These are phyloP conservation scores for Vicugna pacos DNA, from an alignment of 2,113 vertebrate species.

Conservation along the genomic window DNA sequence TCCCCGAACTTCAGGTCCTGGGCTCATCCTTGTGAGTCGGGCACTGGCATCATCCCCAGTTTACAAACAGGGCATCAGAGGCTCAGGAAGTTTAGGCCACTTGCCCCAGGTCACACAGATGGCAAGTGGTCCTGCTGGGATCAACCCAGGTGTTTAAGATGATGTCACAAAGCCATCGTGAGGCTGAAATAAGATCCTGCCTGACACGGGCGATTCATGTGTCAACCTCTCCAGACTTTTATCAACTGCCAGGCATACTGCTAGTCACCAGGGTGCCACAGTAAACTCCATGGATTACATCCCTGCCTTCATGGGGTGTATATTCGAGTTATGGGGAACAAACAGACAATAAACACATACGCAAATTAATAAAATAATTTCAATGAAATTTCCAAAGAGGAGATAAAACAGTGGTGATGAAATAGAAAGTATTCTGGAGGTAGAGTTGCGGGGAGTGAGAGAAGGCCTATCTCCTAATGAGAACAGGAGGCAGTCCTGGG, in stretches of 20 bases:
- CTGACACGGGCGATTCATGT: background rate
- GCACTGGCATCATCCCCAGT: background rate
- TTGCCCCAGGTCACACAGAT: background rate
- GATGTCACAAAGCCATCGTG: background rate
- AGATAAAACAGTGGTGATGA: background rate
- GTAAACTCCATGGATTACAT: background rate
- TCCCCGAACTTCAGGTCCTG: background rate
- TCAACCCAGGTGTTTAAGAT: background rate
- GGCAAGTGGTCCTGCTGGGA: background rate
- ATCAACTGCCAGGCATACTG: background rate
- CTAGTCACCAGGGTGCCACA: background rate
- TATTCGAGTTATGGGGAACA: background rate
- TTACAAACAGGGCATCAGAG: background rate
- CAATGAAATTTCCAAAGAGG: background rate
- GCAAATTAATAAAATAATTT: background rate
- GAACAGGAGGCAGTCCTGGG: background rate
- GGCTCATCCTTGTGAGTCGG: background rate
- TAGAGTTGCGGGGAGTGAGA: background rate
- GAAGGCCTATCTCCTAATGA: background rate
- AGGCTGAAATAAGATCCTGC: background rate
- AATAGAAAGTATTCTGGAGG: background rate
- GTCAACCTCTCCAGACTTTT: background rate
- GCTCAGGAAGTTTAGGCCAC: background rate
- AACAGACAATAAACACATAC: background rate
- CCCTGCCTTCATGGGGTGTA: background rate